Percentiles rank a stretch among this genome's conserved stretches.
Evolutionary conservation across 2,797 vertebrate genomes (phyloP).

Genomic region (Percopsis omiscomaycus): DNA sequence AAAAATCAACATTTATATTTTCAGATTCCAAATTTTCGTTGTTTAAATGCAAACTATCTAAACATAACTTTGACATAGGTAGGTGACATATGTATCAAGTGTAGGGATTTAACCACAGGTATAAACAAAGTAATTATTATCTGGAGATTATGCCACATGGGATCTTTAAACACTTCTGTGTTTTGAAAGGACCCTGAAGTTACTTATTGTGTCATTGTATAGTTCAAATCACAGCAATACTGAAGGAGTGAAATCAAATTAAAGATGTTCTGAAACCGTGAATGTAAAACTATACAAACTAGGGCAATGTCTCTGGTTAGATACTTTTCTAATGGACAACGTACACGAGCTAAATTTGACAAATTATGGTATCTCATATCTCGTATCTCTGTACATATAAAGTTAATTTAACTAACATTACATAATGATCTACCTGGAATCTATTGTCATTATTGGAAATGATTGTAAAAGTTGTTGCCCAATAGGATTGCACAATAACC

Average conservation of each 20-base stretch:
- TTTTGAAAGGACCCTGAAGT: not conserved
- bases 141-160: not conserved
- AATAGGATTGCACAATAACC: slow-evolving; percentile 60
- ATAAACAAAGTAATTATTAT: not conserved
- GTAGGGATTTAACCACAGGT: not conserved
- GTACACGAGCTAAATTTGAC: not conserved
- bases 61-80: too few species aligned
- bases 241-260: not conserved
- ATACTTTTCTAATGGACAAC: not conserved
- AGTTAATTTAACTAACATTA: slow-evolving; percentile 33
- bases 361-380: too few species aligned
- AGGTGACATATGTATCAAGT: not conserved
- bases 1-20: too few species aligned
- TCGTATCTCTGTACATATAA: too few species aligned
- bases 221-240: not conserved
- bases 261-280: not conserved
- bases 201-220: not conserved
- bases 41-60: too few species aligned
- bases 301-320: too few species aligned
- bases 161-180: not conserved
- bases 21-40: too few species aligned
- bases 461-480: slow-evolving; percentile 59
- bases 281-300: not conserved
- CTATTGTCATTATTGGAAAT: slow-evolving; percentile 42
- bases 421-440: slow-evolving; percentile 45